These are phyloP conservation scores for Glyptemys insculpta DNA, from an alignment of 2,797 vertebrate species.

Conservation along the genomic window DNA sequence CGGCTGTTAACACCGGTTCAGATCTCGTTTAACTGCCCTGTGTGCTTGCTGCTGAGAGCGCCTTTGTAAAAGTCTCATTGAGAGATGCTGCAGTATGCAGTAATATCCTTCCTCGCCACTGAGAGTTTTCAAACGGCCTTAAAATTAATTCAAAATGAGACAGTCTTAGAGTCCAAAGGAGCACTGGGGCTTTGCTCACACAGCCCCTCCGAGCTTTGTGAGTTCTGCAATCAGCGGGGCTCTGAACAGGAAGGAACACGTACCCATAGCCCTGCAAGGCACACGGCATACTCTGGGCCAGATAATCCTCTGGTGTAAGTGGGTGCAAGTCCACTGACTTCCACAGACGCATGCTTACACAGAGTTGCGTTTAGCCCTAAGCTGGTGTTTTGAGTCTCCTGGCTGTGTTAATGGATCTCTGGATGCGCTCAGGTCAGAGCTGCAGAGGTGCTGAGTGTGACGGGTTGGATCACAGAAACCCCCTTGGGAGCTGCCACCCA, in stretches of 20 bases:
- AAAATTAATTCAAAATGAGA: background rate
- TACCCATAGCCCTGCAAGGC: background rate
- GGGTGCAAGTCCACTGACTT: background rate
- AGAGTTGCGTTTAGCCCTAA: background rate
- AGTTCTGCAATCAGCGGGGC: background rate
- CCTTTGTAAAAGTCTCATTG: background rate
- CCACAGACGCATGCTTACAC: background rate
- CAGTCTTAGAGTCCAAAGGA: too few relatives aligned
- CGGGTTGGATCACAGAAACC: too few relatives aligned
- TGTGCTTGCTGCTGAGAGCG: background rate
- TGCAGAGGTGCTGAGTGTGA: background rate
- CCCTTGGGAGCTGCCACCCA: too few relatives aligned
- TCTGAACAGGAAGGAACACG: background rate
- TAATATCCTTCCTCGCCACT: background rate
- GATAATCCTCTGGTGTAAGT: background rate
- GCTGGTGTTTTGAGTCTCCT: background rate
- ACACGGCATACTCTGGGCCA: background rate
- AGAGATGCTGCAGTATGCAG: background rate
- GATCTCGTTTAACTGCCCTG: background rate
- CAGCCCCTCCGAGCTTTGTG: background rate
- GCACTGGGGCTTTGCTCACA: background rate
- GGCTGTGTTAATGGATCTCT: background rate
- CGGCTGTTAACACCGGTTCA: background rate
- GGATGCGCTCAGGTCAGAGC: background rate
- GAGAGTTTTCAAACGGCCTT: background rate